A percentile compares a stretch with the other conserved stretches of the same genome.
These are phyloP conservation scores for Anthophora plumipes DNA, from an alignment of 2,888 invertebrate genomes.

Conservation along the genomic window DNA sequence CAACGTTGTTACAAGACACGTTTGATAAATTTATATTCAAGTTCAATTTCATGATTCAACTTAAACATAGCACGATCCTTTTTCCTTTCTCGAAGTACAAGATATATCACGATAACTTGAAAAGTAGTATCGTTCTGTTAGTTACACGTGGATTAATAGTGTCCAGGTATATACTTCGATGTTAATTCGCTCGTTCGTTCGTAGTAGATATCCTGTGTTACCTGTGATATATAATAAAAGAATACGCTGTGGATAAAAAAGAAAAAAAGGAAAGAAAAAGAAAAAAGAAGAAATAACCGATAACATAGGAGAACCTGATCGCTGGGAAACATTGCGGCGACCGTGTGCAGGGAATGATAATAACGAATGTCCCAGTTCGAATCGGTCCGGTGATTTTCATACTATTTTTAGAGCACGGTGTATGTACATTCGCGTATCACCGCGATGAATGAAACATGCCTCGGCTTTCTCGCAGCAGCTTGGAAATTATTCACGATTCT, in stretches of 20 bases:
- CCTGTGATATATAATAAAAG: no score
- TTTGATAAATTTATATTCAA: background rate
- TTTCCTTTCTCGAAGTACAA: background rate
- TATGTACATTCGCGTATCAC: conserved; percentile 3
- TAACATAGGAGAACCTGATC: conserved; percentile 17
- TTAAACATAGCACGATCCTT: background rate
- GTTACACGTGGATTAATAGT: conserved; percentile 19
- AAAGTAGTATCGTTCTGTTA: no score
- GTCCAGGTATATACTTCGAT: background rate
- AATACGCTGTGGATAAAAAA: no score
- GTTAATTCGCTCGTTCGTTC: conserved; percentile 21
- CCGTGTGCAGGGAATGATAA: background rate
- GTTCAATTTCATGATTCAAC: background rate
- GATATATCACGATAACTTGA: no score
- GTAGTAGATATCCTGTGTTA: no score
- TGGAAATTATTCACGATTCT: conserved; percentile 6
- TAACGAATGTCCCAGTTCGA: background rate
- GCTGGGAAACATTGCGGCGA: conserved; percentile 8
- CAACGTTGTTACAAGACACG: background rate
- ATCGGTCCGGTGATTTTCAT: conserved; percentile 2
- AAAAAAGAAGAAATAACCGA: background rate
- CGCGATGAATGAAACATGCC: conserved; percentile 22
- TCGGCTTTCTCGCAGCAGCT: background rate
- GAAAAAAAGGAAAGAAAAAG: background rate
- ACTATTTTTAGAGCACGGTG: conserved; percentile 1